These are phyloP conservation scores for Oceanodroma leucorhoa DNA, from an alignment of 2,797 vertebrate species.

Conservation along the genomic window DNA sequence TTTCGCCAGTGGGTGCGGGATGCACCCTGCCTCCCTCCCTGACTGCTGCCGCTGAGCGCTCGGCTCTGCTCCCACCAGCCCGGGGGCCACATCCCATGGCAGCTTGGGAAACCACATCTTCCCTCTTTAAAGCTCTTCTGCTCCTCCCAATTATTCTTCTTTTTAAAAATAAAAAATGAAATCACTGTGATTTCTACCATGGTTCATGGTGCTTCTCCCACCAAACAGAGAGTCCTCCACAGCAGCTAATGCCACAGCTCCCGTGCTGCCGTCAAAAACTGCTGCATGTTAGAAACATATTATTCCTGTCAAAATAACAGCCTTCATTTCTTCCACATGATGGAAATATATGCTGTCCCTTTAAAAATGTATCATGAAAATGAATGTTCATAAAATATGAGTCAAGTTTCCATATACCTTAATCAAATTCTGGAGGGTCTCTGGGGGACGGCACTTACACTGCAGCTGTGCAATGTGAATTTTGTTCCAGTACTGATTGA, in stretches of 20 bases:
- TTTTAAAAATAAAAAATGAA: neutral
- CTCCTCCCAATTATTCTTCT: neutral
- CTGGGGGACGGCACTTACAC: conserved; percentile 12
- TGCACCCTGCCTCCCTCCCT: neutral
- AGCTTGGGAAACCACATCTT: neutral
- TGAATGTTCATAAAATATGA: conserved; percentile 51
- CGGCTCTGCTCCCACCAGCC: neutral
- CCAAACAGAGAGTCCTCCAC: neutral
- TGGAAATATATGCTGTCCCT: conserved; percentile 37
- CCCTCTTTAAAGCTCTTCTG: neutral
- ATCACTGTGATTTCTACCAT: neutral
- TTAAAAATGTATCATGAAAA: conserved; percentile 61
- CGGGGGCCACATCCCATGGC: accelerated
- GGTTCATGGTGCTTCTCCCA: neutral
- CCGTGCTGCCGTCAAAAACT: neutral
- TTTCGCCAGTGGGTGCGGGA: neutral
- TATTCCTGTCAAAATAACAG: conserved; percentile 25
- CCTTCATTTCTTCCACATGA: conserved; percentile 1
- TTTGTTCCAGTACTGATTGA: conserved; percentile 54
- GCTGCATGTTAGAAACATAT: neutral
- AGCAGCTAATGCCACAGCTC: neutral
- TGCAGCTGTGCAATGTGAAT: conserved; percentile 48
- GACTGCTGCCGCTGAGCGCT: neutral
- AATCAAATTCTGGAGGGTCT: conserved; percentile 54
- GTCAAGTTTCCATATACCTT: conserved; percentile 37